phyloP scores from a whole-genome alignment of 2,113 vertebrate species.

The Lipotes vexillifer region DNA sequence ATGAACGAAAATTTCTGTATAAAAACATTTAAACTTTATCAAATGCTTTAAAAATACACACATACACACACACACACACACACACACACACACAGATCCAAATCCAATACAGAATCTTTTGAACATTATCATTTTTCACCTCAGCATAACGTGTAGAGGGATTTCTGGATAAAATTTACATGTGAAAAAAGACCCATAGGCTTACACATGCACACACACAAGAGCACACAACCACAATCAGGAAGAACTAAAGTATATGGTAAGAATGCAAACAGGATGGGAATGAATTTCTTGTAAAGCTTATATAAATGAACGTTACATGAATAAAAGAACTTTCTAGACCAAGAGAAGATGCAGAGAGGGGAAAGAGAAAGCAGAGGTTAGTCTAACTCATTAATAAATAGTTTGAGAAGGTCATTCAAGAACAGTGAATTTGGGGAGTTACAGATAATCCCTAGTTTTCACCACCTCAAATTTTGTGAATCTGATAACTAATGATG shows the following conservation, averaged over 20 bases:
- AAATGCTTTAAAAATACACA: constrained; percentile 56
- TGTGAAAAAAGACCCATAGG: neutral
- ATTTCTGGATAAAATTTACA: constrained; percentile 54
- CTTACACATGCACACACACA: neutral
- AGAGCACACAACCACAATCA: neutral
- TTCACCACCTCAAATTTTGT: neutral
- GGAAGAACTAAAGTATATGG: neutral
- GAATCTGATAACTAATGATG: neutral
- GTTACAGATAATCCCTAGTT: neutral
- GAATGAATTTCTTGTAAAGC: constrained; percentile 27
- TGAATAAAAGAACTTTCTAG: constrained; percentile 17
- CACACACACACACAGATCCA: neutral
- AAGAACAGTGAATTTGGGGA: neutral
- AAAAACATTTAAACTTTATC: constrained; percentile 64
- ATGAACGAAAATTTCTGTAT: constrained; percentile 57
- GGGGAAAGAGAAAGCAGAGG: neutral
- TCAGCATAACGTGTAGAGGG: constrained; percentile 22
- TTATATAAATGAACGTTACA: constrained; percentile 28
- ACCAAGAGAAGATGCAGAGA: neutral
- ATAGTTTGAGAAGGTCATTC: neutral
- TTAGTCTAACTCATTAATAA: neutral
- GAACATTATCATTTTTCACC: constrained; percentile 40
- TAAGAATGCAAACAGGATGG: neutral
- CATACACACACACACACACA: neutral
- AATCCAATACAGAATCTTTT: constrained; percentile 51